Conservation (phyloP, 2,113 vertebrate species). For the Andinoacara biseriatus region DNA sequence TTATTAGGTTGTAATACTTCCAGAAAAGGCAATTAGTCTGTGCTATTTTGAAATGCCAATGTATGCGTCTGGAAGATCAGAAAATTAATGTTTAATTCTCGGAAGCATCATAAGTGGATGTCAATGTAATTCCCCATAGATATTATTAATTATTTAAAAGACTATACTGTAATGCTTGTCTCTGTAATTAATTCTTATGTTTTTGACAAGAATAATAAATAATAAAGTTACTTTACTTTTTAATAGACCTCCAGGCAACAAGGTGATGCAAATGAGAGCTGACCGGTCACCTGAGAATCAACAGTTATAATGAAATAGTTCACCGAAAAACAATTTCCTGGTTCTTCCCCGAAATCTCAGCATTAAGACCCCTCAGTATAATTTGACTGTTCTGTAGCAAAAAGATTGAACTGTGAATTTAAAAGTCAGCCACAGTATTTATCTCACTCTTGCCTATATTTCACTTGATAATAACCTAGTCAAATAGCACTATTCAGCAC, state of each 20-base stretch:
- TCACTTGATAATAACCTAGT: conserved; percentile 3
- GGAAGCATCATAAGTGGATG: background rate
- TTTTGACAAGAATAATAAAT: conserved; percentile 24
- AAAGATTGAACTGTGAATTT: background rate
- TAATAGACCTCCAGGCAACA: background rate
- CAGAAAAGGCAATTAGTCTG: conserved; percentile 17
- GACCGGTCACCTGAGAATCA: conserved; percentile 9
- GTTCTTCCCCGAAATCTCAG: background rate
- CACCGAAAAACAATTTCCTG: background rate
- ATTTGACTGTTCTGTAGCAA: background rate
- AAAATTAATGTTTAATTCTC: background rate
- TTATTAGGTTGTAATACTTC: conserved; percentile 21
- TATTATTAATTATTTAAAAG: conserved; percentile 30
- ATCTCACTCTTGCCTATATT: background rate
- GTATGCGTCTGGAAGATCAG: background rate
- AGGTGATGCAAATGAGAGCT: conserved; percentile 13
- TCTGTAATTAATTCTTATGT: conserved; percentile 2
- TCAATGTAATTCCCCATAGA: conserved; percentile 7
- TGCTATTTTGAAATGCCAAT: conserved; percentile 17
- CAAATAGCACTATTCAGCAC: background rate
- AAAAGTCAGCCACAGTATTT: conserved; percentile 10
- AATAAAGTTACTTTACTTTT: conserved; percentile 24
- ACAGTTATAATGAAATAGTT: conserved; percentile 18
- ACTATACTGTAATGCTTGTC: background rate
- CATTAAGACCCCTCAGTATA: background rate